Evolutionary conservation across 2,888 invertebrate species (phyloP).

Genomic region (Furcula furcula): DNA sequence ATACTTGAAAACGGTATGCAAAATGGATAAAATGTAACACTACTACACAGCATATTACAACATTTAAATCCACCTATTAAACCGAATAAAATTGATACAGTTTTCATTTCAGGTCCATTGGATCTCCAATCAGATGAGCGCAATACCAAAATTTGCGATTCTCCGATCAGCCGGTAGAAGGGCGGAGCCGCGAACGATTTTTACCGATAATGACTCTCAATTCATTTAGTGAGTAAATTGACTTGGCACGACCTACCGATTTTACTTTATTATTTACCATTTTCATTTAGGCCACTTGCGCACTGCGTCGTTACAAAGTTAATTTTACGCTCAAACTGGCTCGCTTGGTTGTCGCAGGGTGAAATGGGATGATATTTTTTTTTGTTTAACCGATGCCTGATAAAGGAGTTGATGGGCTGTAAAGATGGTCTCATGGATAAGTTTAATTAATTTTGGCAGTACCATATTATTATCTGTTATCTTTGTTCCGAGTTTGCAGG

Average conservation of each 20-base stretch:
- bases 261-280: constrained; percentile 51
- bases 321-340: constrained; percentile 35
- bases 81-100: not conserved
- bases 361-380: constrained; percentile 20
- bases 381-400: not conserved
- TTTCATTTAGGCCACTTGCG: constrained; percentile 44
- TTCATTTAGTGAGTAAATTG: constrained; percentile 49
- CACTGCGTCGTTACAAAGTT: constrained; percentile 35
- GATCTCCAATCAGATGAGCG: constrained; percentile 26
- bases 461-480: too few relatives aligned
- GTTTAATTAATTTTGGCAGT: constrained; percentile 13
- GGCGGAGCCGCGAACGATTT: constrained; percentile 24
- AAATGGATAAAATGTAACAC: too few relatives aligned
- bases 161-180: constrained; percentile 22
- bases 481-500: constrained; percentile 11
- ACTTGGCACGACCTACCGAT: constrained; percentile 41
- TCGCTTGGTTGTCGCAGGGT: constrained; percentile 17
- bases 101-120: constrained; percentile 12
- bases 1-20: too few relatives aligned
- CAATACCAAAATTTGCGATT: constrained; percentile 29
- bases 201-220: constrained; percentile 43
- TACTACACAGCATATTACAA: not conserved
- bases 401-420: not conserved
- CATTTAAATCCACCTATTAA: not conserved
- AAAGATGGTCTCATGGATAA: not conserved